Percentiles rank a stretch among this genome's conserved stretches.
These are phyloP conservation scores for Takifugu ocellatus DNA, from an alignment of 2,797 vertebrate species.

Conservation along the genomic window DNA sequence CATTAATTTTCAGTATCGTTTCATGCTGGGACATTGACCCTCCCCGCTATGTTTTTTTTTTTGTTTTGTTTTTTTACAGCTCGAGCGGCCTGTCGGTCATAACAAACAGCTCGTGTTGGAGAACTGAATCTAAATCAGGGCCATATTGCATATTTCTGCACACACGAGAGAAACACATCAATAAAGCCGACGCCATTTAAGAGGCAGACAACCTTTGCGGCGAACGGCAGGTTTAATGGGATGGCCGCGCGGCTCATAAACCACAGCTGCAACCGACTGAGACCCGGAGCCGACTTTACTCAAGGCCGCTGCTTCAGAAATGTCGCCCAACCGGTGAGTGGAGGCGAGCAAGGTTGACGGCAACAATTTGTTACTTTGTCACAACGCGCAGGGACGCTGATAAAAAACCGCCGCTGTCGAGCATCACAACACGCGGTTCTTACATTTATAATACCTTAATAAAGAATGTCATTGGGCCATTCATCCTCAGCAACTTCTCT, in stretches of 20 bases:
- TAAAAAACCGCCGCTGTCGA: too few species aligned
- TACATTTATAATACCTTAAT: too few species aligned
- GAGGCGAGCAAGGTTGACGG: neutral
- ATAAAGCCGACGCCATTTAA: conserved; percentile 82
- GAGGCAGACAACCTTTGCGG: conserved; percentile 84
- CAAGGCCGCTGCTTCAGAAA: conserved; percentile 53
- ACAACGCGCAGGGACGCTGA: too few species aligned
- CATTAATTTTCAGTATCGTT: conserved; percentile 79
- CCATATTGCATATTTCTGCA: conserved; percentile 70
- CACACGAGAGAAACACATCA: conserved; percentile 72
- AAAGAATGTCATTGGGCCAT: too few species aligned
- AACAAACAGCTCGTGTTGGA: conserved; percentile 75
- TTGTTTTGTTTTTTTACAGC: conserved; percentile 15
- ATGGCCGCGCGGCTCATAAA: conserved; percentile 72
- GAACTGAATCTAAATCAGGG: conserved; percentile 78
- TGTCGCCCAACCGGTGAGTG: conserved; percentile 10
- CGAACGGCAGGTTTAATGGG: conserved; percentile 76
- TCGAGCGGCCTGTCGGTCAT: conserved; percentile 57
- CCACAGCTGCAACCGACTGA: conserved; percentile 55
- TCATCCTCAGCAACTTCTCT: too few species aligned
- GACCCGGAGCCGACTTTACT: conserved; percentile 39
- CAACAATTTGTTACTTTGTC: too few species aligned
- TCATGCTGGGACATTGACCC: conserved; percentile 60
- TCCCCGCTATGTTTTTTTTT: conserved; percentile 6
- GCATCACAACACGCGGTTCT: too few species aligned